These are phyloP conservation scores for Cosmopolites sordidus DNA, from an alignment of 2,888 invertebrate genomes.

Conservation along the genomic window DNA sequence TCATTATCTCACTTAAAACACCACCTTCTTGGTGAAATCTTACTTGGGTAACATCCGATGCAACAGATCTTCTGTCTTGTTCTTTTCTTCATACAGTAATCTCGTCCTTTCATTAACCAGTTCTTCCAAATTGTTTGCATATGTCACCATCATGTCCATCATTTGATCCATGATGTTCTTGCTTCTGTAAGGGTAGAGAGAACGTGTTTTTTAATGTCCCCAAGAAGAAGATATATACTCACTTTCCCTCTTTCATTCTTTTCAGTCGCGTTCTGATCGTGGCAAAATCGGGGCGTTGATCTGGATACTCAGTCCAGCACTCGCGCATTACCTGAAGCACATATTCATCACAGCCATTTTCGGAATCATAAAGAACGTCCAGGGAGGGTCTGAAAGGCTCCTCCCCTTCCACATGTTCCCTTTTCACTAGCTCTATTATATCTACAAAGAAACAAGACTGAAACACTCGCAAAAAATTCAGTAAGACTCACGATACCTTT, in stretches of 20 bases:
- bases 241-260: conserved; percentile 86
- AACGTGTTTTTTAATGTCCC: neutral
- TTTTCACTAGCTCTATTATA: conserved; percentile 79
- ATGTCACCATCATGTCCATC: conserved; percentile 98
- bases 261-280: conserved; percentile 75
- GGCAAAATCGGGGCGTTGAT: conserved; percentile 78
- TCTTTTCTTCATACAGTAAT: conserved; percentile 85
- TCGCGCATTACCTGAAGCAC: conserved; percentile 78
- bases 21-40: conserved; percentile 31
- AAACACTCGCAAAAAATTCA: too few species aligned
- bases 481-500: conserved; percentile 63
- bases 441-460: conserved; percentile 55
- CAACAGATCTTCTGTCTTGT: conserved; percentile 87
- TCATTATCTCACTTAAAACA: neutral
- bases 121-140: conserved; percentile 91
- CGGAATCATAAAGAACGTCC: conserved; percentile 64
- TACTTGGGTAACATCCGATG: conserved; percentile 92
- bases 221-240: conserved; percentile 44
- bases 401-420: conserved; percentile 62
- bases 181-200: conserved; percentile 65
- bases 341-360: conserved; percentile 74
- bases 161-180: conserved; percentile 95
- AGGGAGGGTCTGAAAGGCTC: conserved; percentile 77
- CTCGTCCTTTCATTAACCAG: conserved; percentile 88
- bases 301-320: conserved; percentile 87